Evolutionary conservation across 2,888 invertebrate genomes (phyloP).

Genomic region (Cataglyphis cursor): DNA sequence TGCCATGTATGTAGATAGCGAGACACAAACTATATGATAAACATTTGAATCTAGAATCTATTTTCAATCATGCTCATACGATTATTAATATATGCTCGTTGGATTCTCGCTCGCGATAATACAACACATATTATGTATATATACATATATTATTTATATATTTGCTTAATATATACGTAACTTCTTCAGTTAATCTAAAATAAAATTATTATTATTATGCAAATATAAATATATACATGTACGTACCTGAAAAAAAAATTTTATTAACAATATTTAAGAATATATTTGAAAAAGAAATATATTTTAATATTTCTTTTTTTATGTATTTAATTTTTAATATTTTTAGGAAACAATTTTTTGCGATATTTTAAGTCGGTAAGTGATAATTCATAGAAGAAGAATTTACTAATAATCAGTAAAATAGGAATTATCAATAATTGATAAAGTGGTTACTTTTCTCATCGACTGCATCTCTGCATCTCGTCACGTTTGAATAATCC

Average conservation of each 20-base stretch:
- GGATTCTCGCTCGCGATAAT: constrained; percentile 15
- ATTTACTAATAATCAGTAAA: not conserved
- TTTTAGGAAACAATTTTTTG: too few relatives aligned
- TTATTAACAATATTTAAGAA: not conserved
- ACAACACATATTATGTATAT: not conserved
- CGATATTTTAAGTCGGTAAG: not conserved
- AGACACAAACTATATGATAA: constrained; percentile 1
- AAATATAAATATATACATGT: not conserved
- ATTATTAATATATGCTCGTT: not conserved
- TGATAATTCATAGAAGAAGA: not conserved
- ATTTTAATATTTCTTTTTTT: not conserved
- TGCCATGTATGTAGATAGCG: constrained; percentile 3
- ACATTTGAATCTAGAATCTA: not conserved
- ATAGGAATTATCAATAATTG: not conserved
- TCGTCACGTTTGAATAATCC: not conserved
- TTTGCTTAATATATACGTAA: not conserved
- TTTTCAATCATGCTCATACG: not conserved
- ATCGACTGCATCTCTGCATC: not conserved
- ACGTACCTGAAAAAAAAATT: not conserved
- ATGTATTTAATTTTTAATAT: constrained; percentile 1
- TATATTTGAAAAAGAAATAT: not conserved
- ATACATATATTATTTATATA: constrained; percentile 1
- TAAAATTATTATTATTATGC: not conserved
- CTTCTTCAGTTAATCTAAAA: not conserved
- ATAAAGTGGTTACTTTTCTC: not conserved